Base-by-base conservation (phyloP, 2,888 invertebrate species). In the Latrodectus elegans region DNA sequence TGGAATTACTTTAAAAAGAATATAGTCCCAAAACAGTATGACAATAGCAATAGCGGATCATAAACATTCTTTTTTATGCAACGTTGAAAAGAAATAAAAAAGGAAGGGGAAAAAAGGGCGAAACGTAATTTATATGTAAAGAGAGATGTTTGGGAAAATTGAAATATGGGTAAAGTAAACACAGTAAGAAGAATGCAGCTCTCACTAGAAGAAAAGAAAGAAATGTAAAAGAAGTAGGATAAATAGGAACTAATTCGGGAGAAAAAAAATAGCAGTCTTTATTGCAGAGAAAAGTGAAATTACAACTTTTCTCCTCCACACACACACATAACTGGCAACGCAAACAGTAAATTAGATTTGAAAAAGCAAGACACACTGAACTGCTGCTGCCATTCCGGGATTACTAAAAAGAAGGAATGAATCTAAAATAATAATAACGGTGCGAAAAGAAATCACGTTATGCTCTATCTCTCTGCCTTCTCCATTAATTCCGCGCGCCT, bases 331-430 rank as follows among this genome's bases (percentile, higher is more conserved):
- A 68, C 53, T 80, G 60, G 80, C 64, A 38, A 71, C 60, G 72
- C 80, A 80, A 72, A 80, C 55, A 80, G 80, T 70, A 80, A 80
- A 80, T 80, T 80, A 71, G 80, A 80, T 80, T 80, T 80, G 38
- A 71, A 51, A 71, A 77, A 11, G 53, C 77, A 67, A 68, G 77
- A 77, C 77, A 77, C 38, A 14, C 22, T 26, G 10, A 60, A n/a
- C 60, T 60, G 14, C n/a, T 60, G 60, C n/a, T 60, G 60, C 60
- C 60, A 60, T 60, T 51, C 38, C 49, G 53, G 49, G 17, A 49
- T 60, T 60, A 64, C 26, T 15, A 49, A 15, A 26, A 64, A 67
- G 77, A 17, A 67, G 52, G n/a, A 51, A 76, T 17, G 52, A 67
- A 38, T 38, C 38, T 38, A 38, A 38, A 38, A 38, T 38, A 38